Evolutionary conservation across 2,113 vertebrate species (phyloP), one percentile per base, ranked within the genome.

Genomic region (Tetrax tetrax): DNA sequence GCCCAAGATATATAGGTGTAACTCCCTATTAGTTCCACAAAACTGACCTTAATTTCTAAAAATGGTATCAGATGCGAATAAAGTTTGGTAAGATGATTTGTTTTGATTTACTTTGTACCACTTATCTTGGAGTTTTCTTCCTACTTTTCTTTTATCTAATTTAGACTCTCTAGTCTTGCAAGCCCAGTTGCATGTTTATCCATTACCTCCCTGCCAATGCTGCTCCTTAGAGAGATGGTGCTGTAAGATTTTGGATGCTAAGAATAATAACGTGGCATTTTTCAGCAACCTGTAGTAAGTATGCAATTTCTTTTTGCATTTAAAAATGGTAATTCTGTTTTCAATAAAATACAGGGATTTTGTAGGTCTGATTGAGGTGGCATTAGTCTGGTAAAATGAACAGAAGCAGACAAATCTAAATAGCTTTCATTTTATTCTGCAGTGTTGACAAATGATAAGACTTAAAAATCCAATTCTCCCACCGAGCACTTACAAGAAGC

Each of bases 41-140:
- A 98, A 98, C 98, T 98, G 98, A 98, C 98, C 98, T 98, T 98
- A 98, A 98, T 98, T 98, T 98, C 98, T 98, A 98, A 98, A 98
- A 98, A 98, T 97, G 97, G 98, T 98, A 98, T 98, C 98, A 98
- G 98, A 98, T 98, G 98, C 96, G 98, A 98, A 98, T 97, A 98
- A 98, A 98, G 98, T 98, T 98, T 98, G 98, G 97, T 97, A 97
- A 98, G 98, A 98, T 98, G 98, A 98, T 98, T 98, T 98, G 98
- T 98, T 98, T 97, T 98, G 98, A 98, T 98, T 98, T 98, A 98
- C 98, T 98, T 98, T 97, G 97, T 92, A 97, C 97, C 98, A 97
- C 98, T 98, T 98, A 98, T 98, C 98, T 98, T 95, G 94, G 98
- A 97, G 97, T 98, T 98, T 98, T 97, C 97, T 95, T 97, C 97